These are phyloP conservation scores for Ennomos fuscantarius DNA, from an alignment of 2,888 invertebrate genomes.

Conservation along the genomic window DNA sequence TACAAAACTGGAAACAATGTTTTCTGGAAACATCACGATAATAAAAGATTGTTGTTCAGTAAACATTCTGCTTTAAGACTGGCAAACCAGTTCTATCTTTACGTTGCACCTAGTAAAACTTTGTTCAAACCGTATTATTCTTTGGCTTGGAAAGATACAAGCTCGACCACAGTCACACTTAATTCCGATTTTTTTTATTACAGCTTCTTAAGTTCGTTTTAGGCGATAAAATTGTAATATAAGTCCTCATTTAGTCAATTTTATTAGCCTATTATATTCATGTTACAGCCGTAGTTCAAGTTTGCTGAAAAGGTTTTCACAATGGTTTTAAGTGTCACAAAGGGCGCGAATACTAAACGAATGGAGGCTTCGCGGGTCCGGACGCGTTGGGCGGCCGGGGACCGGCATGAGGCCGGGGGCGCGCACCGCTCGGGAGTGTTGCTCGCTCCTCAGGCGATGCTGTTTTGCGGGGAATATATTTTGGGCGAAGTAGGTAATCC, in stretches of 20 bases:
- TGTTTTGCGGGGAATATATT: conserved; percentile 1
- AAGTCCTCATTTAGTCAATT: conserved; percentile 36
- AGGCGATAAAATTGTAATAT: conserved; percentile 35
- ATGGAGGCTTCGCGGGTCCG: conserved; percentile 64
- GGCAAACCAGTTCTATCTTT: no score
- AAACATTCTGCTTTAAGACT: no score
- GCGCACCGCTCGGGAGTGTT: conserved; percentile 23
- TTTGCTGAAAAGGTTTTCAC: conserved; percentile 66
- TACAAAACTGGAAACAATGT: no score
- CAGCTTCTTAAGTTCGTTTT: conserved; percentile 14
- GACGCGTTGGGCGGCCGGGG: conserved; percentile 46
- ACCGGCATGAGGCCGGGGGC: conserved; percentile 30
- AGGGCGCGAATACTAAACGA: conserved; percentile 82
- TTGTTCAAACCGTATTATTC: not conserved
- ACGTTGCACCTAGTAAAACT: not conserved
- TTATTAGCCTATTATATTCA: conserved; percentile 46
- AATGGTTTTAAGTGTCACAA: conserved; percentile 82
- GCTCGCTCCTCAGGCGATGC: conserved; percentile 1
- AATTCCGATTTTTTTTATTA: conserved; percentile 6
- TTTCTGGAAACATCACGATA: no score
- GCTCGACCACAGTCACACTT: conserved; percentile 1
- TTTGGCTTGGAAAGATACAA: not conserved
- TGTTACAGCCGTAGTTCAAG: conserved; percentile 53
- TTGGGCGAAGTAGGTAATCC: no score
- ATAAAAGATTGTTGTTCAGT: no score